phyloP scores from a whole-genome alignment of 2,888 invertebrate genomes.

The Pterostichus niger region DNA sequence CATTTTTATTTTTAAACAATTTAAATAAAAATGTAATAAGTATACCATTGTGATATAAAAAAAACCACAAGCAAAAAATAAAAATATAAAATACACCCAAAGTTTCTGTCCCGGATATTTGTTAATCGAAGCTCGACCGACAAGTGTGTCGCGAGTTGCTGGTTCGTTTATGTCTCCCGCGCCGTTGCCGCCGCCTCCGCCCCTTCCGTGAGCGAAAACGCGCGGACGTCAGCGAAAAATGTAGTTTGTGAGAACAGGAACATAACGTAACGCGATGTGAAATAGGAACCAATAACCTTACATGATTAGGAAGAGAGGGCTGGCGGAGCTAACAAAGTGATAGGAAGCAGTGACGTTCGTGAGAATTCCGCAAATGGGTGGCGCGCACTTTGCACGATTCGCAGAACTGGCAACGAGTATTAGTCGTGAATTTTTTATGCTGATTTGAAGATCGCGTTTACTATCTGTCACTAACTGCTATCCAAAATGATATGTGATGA shows the following conservation, averaged over 20 bases:
- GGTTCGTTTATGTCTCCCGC: neutral
- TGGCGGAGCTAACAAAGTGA: constrained; percentile 29
- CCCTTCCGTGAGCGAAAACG: constrained; percentile 30
- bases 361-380: constrained; percentile 15
- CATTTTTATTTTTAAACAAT: constrained; percentile 19
- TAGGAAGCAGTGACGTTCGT: constrained; percentile 35
- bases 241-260: constrained; percentile 63
- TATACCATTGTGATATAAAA: constrained; percentile 1
- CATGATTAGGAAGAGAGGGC: constrained; percentile 51
- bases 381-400: constrained; percentile 20
- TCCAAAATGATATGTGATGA: neutral
- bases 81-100: neutral
- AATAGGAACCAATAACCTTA: constrained; percentile 63
- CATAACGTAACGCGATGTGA: constrained; percentile 62
- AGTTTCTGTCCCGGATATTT: neutral
- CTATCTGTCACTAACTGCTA: constrained; percentile 18
- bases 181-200: neutral
- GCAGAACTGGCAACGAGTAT: constrained; percentile 1
- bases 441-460: constrained; percentile 23
- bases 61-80: constrained; percentile 8
- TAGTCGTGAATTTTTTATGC: constrained; percentile 21
- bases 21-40: constrained; percentile 3
- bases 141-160: neutral
- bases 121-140: neutral
- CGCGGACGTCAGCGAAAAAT: constrained; percentile 56